Percentiles rank a stretch among this genome's conserved stretches.
These are phyloP conservation scores for Acronicta alni DNA, from an alignment of 2,888 invertebrate species.

Conservation along the genomic window DNA sequence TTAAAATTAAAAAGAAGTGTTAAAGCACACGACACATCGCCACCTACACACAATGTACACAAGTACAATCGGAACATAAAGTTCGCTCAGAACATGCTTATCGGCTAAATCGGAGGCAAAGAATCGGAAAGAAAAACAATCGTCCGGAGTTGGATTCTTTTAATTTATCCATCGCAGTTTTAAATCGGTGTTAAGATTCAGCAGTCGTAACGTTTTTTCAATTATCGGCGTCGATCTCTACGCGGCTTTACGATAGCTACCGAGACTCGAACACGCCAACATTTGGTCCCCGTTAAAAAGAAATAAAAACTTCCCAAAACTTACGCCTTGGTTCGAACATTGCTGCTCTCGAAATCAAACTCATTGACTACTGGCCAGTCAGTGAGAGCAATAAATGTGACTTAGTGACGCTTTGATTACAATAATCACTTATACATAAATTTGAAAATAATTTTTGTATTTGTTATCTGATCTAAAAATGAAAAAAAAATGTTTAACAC, in stretches of 20 bases:
- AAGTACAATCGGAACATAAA: constrained; percentile 80
- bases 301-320: constrained; percentile 60
- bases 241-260: constrained; percentile 83
- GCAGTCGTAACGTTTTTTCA: constrained; percentile 83
- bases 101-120: constrained; percentile 76
- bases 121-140: constrained; percentile 82
- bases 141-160: constrained; percentile 78
- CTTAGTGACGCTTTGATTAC: constrained; percentile 31
- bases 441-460: too few relatives aligned
- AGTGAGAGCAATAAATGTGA: constrained; percentile 64
- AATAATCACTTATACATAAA: too few relatives aligned
- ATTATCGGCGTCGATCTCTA: constrained; percentile 84
- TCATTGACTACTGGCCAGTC: constrained; percentile 56
- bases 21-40: constrained; percentile 66
- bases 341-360: too few relatives aligned
- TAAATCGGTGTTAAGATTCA: constrained; percentile 87
- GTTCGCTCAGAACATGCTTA: constrained; percentile 82
- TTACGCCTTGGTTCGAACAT: constrained; percentile 61
- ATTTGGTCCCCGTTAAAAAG: constrained; percentile 57
- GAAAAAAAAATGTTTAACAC: not conserved
- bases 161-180: constrained; percentile 87
- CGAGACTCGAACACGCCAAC: constrained; percentile 73
- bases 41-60: constrained; percentile 77
- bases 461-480: too few relatives aligned
- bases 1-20: constrained; percentile 68